Evolutionary conservation across 2,113 vertebrate species (phyloP), one percentile per base, ranked within the genome.

Genomic region (Taxidea taxus): DNA sequence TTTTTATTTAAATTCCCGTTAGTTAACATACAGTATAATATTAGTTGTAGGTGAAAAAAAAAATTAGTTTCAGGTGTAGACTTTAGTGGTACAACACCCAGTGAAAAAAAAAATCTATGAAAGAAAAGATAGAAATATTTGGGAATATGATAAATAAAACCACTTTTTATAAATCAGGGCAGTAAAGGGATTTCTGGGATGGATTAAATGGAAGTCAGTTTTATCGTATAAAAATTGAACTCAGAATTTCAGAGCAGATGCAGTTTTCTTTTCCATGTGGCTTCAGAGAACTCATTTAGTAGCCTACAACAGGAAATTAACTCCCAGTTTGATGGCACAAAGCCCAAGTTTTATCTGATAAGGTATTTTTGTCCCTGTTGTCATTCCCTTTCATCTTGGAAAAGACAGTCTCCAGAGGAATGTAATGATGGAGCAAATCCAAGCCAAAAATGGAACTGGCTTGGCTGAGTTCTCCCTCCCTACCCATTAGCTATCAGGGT

Each of bases 351-450:
- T 56, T 29, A 77, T n/a, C 39, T 60, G 51, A 75, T 56, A 44
- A 74, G 18, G 4, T 23, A 56, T 20, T 82, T 90, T 31, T 75
- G 70, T 74, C 29, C 75, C 47, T 18, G 34, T 42, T 54, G 21
- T 54, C 64, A 60, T 75, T 96, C 11, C 34, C 37, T 95, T 91
- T 94, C 39, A 72, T 87, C 64, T 87, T 81, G 16, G 58, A 94
- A 93, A 96, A 91, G 39, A 60, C 9, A 25, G 20, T 94, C 84
- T 68, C 94, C 12, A 62, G 64, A 81, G 91, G 47, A 75, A 75
- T 10, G 56, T 12, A 14, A 10, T 49, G 27, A 14, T 7, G 10
- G 12, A 81, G 42, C 6, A 70, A 85, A 90, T 20, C 11, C 83
- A 78, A 77, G 62, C n/a, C 29, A 66, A 88, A 87, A n/a, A 23